Base-by-base conservation (phyloP, 2,888 invertebrate species). In the Netelia virgata region DNA sequence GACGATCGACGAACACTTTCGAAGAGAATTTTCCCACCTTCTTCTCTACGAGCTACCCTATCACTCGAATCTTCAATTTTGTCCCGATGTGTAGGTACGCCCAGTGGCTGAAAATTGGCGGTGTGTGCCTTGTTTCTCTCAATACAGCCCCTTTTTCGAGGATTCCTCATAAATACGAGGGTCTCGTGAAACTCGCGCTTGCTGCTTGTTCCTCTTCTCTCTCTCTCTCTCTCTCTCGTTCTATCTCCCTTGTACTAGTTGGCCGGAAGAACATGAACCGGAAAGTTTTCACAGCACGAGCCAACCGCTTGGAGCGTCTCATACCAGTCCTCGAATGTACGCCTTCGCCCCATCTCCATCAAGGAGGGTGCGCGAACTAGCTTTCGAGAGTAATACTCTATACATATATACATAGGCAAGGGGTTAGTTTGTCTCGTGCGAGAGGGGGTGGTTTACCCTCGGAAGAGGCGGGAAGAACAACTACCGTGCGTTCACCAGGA, bases 101-200 rank as follows among this genome's bases (percentile, higher is more conserved):
- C 16, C 20, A n/a, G 84, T 82, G 86, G 83, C 81, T 86, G 83
- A 85, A 88, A 89, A 89, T 89, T 88, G 89, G 85, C 74, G 83
- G 86, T 86, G 85, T 87, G 77, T 72, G 36, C 73, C 63, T 73
- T 83, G 83, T 83, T 69, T 36, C 75, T 74, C 70, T 86, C 84
- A 36, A 36, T 36, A 36, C 36, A 36, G 83, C 86, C 75, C 81
- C 80, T 80, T 47, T 80, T 68, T 76, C 59, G 66, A 85, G 87
- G 73, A 89, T 88, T 88, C 88, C 88, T 90, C 90, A 88, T 90
- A 88, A 90, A 90, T 89, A 89, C 70, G 63, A 73, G 86, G 82
- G 87, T 80, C 76, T 87, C 82, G 87, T 83, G 85, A 74, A 74
- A 64, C 64, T 59, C 57, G 77, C 73, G 82, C 68, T 55, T 78